These are phyloP conservation scores for Chamaedrilus cognettii DNA, from an alignment of 2,888 invertebrate genomes.

Conservation along the genomic window DNA sequence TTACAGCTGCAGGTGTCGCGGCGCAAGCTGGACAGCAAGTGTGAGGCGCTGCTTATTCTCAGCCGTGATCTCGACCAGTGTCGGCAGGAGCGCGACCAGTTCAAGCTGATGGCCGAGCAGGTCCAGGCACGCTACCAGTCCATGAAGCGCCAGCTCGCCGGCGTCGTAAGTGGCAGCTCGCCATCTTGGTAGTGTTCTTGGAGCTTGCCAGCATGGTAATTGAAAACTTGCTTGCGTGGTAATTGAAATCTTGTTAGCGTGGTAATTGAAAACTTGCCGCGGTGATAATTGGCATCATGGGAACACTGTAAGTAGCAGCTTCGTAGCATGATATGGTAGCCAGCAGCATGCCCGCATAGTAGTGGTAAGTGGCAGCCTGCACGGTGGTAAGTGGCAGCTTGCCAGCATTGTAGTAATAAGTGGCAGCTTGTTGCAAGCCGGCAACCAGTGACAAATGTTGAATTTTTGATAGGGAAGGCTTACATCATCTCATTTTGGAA, in stretches of 20 bases:
- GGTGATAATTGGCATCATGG: too few species aligned
- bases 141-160: constrained; percentile 56
- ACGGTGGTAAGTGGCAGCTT: too few species aligned
- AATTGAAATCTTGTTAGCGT: neutral
- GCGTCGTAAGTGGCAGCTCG: constrained; percentile 43
- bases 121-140: constrained; percentile 64
- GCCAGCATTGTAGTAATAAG: too few species aligned
- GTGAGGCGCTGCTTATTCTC: constrained; percentile 78
- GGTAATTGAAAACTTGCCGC: neutral
- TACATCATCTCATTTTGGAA: too few species aligned
- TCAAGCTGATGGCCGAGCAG: constrained; percentile 79
- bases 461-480: too few species aligned
- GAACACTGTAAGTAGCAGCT: too few species aligned
- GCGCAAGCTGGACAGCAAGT: constrained; percentile 65
- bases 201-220: neutral
- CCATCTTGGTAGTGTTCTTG: neutral
- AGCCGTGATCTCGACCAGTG: constrained; percentile 77
- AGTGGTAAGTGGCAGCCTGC: too few species aligned
- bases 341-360: too few species aligned
- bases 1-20: constrained; percentile 29
- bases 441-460: too few species aligned
- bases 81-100: constrained; percentile 77
- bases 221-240: neutral
- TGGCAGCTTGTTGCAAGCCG: too few species aligned
- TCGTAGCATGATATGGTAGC: too few species aligned